Evolutionary conservation across 2,888 invertebrate genomes (phyloP), one percentile per base, ranked within the genome.

Genomic region (Cosmopolites sordidus): DNA sequence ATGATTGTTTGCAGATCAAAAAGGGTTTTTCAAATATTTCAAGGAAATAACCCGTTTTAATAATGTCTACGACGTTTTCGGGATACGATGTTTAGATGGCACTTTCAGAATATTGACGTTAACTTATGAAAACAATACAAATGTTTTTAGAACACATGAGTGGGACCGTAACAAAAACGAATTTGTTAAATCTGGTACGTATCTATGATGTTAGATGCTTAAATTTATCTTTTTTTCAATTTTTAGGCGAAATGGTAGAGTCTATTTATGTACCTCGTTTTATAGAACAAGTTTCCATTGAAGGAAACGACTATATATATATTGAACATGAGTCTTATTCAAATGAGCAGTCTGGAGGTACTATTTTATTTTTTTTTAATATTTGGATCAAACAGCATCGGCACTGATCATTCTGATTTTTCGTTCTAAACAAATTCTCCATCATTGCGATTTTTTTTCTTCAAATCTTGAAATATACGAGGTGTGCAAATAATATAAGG

Each of bases 1-100:
- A n/a, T n/a, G n/a, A n/a, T n/a, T n/a, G n/a, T n/a, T n/a, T n/a
- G 44, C 52, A 73, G 72, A 59, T 48, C 69, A 67, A 61, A 69
- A 71, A 4, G 65, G 64, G 54, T 54, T 57, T 37, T 52, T 64
- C 39, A 57, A 64, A 49, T 59, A 62, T 44, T 64, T 49, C 48
- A 64, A 60, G 41, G 50, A 54, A 17, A 40, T 62, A 9, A 43
- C 47, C 6, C 16, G 50, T n/a, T 43, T 52, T 9, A 46, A 54
- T 1, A 42, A 51, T 12, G 53, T 51, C 8, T 41, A 56, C 17
- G 58, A 60, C 27, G 47, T 60, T 9, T 60, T 60, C 37, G 50
- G 58, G 1, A 43, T 56, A 17, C 51, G 41, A 16, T 58, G 56
- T 46, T 14, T 30, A 8, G 58, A 56, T 15, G 54, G 45, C 9